These are phyloP conservation scores for Caenorhabditis doughertyi DNA, from an alignment of 2,888 invertebrate genomes.

Conservation along the genomic window DNA sequence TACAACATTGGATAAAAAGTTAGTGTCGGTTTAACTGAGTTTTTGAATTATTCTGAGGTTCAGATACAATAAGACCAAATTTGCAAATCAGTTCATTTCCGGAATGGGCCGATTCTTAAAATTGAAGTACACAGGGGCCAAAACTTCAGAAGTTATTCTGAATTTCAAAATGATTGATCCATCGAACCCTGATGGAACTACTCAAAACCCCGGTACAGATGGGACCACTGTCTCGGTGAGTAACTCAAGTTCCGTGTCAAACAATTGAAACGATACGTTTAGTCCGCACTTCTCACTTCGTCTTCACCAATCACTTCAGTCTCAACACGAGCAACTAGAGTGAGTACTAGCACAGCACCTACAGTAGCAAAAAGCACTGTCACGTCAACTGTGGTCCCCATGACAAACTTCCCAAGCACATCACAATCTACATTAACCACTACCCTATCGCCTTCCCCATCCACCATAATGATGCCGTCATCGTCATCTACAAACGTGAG, in stretches of 20 bases:
- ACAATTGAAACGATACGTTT: background rate
- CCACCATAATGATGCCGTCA: background rate
- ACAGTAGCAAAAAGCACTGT: background rate
- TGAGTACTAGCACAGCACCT: constrained; percentile 37
- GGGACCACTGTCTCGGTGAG: constrained; percentile 1
- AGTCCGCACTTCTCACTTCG: constrained; percentile 1
- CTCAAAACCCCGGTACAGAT: background rate
- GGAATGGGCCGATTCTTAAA: constrained; percentile 44
- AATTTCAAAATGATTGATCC: constrained; percentile 40
- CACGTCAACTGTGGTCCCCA: background rate
- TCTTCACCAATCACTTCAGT: constrained; percentile 5
- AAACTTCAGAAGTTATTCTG: constrained; percentile 41
- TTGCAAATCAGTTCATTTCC: constrained; percentile 1
- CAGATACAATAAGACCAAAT: constrained; percentile 33
- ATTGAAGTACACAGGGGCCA: constrained; percentile 20
- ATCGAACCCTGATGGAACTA: constrained; percentile 15
- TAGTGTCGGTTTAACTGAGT: background rate
- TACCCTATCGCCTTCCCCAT: background rate
- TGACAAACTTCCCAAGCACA: background rate
- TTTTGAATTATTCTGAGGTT: too few relatives aligned
- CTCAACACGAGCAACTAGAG: constrained; percentile 21
- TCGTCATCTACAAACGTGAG: constrained; percentile 16
- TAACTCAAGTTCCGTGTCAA: too few relatives aligned
- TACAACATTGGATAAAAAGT: constrained; percentile 46
- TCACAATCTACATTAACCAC: background rate